Conservation (phyloP, 2,888 invertebrate species). For the Pachycephus smyrnensis region DNA sequence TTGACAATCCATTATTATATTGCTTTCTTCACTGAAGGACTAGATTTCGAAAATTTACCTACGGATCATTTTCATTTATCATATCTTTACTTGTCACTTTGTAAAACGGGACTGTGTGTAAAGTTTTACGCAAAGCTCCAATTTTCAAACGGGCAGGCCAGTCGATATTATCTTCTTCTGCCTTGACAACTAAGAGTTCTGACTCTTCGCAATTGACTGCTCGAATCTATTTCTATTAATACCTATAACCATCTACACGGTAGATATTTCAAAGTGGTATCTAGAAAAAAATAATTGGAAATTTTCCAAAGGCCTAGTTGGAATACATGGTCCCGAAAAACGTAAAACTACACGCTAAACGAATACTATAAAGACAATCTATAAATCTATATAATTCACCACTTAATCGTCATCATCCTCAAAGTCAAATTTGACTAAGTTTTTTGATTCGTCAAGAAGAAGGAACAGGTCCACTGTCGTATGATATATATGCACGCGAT, state of each 20-base stretch:
- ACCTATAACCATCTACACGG: neutral
- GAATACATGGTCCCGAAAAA: slow-evolving; percentile 1
- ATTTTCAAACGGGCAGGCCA: neutral
- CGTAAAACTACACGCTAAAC: neutral
- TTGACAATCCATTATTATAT: neutral
- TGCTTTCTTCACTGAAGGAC: neutral
- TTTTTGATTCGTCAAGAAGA: neutral
- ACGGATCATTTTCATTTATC: neutral
- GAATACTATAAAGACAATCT: neutral
- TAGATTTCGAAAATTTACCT: neutral
- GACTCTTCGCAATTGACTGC: neutral
- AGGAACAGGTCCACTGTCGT: neutral
- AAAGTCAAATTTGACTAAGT: neutral
- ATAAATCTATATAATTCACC: neutral
- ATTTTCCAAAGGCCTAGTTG: neutral
- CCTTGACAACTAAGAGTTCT: neutral
- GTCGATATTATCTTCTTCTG: neutral
- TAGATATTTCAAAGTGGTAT: neutral
- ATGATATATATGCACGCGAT: neutral
- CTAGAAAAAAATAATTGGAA: neutral
- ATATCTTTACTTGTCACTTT: neutral
- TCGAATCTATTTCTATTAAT: neutral
- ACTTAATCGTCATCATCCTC: neutral
- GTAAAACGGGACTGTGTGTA: too few relatives aligned
- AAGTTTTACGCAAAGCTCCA: neutral